Evolutionary conservation across 1,140 invertebrate species (phyloP).

Genomic region (Drosophila teissieri): DNA sequence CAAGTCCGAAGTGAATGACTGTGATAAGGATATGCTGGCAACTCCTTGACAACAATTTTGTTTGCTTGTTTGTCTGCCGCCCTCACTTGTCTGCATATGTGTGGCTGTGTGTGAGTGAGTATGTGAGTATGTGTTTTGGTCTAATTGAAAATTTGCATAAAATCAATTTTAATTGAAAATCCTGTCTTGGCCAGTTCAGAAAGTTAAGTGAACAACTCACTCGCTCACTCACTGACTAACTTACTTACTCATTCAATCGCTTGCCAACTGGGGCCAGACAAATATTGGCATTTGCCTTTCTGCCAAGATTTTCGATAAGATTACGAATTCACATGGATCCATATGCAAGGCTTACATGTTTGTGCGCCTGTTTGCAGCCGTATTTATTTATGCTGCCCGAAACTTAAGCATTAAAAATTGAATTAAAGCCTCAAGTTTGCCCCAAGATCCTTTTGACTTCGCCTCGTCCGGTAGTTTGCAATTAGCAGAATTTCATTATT

Average conservation of each 20-base stretch:
- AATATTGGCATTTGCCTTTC: slow-evolving; percentile 71
- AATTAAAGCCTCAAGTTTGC: slow-evolving; percentile 65
- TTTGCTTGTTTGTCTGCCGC: slow-evolving; percentile 44
- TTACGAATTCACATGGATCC: slow-evolving; percentile 30
- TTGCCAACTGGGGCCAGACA: slow-evolving; percentile 46
- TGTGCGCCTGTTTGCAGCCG: slow-evolving; percentile 15
- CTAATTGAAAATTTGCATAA: slow-evolving; percentile 83
- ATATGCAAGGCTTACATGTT: background rate
- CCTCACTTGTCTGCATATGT: slow-evolving; percentile 18
- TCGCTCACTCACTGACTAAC: slow-evolving; percentile 6
- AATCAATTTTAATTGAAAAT: slow-evolving; percentile 83
- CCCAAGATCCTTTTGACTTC: slow-evolving; percentile 41
- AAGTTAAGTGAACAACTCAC: slow-evolving; percentile 75
- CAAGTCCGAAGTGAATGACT: slow-evolving; percentile 40
- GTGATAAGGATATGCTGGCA: slow-evolving; percentile 26
- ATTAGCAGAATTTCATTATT: slow-evolving; percentile 76
- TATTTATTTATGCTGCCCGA: slow-evolving; percentile 67
- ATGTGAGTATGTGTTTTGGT: slow-evolving; percentile 56
- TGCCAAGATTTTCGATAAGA: slow-evolving; percentile 56
- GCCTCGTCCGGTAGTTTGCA: slow-evolving; percentile 40
- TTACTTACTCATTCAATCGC: slow-evolving; percentile 39
- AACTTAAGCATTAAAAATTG: slow-evolving; percentile 79
- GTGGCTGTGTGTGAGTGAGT: slow-evolving; percentile 23
- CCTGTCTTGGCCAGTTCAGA: slow-evolving; percentile 63
- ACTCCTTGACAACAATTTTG: slow-evolving; percentile 33